These are phyloP conservation scores for Bungarus multicinctus DNA, from an alignment of 2,113 vertebrate genomes.

Conservation along the genomic window DNA sequence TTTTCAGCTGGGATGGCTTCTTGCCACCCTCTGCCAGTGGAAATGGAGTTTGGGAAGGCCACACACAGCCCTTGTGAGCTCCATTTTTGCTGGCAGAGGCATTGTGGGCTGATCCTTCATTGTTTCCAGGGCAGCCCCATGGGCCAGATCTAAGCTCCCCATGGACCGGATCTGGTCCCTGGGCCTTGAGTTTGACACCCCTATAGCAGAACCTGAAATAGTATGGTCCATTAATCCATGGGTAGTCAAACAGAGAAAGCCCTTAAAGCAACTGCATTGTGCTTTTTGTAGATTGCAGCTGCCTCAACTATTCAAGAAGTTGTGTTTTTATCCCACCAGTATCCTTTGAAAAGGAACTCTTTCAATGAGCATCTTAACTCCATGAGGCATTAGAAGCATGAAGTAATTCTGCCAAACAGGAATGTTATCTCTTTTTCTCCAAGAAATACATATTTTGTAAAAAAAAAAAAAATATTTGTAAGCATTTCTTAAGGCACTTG, in stretches of 20 bases:
- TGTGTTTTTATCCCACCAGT: background rate
- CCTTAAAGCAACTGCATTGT: background rate
- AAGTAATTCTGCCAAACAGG: background rate
- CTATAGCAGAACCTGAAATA: background rate
- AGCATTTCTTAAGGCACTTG: background rate
- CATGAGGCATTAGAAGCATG: background rate
- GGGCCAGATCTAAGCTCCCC: too few relatives aligned
- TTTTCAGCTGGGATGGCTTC: too few relatives aligned
- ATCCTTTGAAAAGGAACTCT: background rate
- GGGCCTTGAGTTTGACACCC: too few relatives aligned
- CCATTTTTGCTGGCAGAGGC: too few relatives aligned
- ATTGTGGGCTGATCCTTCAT: too few relatives aligned
- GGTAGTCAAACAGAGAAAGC: background rate
- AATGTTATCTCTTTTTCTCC: background rate
- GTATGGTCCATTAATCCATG: background rate
- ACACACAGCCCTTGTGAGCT: too few relatives aligned
- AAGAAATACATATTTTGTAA: background rate
- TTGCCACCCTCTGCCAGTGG: too few relatives aligned
- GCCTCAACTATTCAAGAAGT: background rate
- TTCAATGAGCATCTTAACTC: background rate
- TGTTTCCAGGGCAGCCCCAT: too few relatives aligned
- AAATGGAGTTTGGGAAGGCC: too few relatives aligned
- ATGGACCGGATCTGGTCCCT: accelerated
- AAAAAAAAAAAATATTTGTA: background rate
- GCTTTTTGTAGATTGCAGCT: background rate